These are phyloP conservation scores for Scyliorhinus canicula DNA, from an alignment of 2,797 vertebrate species.

Conservation along the genomic window DNA sequence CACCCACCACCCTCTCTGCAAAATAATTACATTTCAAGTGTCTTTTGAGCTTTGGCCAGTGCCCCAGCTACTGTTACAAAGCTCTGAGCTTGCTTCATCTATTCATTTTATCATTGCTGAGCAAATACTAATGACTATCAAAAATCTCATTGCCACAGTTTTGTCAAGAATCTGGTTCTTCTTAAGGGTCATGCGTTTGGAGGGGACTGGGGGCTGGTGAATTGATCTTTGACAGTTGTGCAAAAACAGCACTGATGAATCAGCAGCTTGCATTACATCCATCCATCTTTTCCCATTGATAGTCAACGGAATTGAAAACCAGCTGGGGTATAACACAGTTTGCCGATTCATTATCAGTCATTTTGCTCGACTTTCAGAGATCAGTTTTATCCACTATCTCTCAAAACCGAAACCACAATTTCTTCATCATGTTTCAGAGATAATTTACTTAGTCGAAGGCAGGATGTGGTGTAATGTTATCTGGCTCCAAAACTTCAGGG, in stretches of 20 bases:
- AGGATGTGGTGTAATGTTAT: background rate
- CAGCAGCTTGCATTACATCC: background rate
- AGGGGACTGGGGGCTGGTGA: background rate
- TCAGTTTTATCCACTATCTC: background rate
- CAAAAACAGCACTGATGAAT: background rate
- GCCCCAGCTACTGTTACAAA: background rate
- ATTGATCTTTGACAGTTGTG: background rate
- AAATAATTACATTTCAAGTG: background rate
- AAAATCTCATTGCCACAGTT: background rate
- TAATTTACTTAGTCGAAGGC: background rate
- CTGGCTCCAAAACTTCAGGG: background rate
- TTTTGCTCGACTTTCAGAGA: background rate
- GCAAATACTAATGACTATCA: background rate
- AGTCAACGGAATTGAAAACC: background rate
- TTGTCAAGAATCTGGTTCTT: background rate
- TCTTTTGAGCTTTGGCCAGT: background rate
- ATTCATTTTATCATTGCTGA: background rate
- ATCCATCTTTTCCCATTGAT: background rate
- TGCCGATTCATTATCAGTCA: background rate
- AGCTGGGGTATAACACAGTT: background rate
- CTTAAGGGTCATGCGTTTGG: background rate
- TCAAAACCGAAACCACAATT: background rate
- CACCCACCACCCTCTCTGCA: background rate
- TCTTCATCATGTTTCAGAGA: background rate
- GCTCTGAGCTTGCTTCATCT: background rate